Conservation (phyloP, 2,797 vertebrate species). For the Melanotaenia trifasciata region DNA sequence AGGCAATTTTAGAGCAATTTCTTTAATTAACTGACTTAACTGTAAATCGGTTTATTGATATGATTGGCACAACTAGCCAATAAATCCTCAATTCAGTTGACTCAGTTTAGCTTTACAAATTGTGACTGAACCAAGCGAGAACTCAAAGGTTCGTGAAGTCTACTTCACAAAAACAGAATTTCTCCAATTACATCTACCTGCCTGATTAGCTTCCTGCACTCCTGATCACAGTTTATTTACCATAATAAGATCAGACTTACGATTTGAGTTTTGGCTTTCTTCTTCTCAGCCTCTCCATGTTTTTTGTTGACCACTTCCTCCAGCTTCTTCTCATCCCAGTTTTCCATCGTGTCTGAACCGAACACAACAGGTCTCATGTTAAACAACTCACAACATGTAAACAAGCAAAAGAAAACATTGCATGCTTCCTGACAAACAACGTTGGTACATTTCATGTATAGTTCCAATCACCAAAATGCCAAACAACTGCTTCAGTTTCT, state of each 20-base stretch:
- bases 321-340: slow-evolving; percentile 98
- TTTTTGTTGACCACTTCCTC: slow-evolving; percentile 98
- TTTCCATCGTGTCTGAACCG: slow-evolving; percentile 95
- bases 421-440: not conserved
- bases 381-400: not conserved
- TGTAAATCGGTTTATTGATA: no score
- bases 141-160: no score
- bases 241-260: slow-evolving; percentile 71
- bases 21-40: no score
- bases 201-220: not conserved
- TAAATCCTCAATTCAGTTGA: no score
- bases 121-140: no score
- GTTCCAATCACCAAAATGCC: no score
- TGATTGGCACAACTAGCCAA: no score
- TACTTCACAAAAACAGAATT: not conserved
- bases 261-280: slow-evolving; percentile 96
- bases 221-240: not conserved
- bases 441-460: not conserved
- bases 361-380: not conserved
- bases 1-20: no score
- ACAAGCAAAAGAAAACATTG: not conserved
- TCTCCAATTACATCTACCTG: not conserved
- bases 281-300: slow-evolving; percentile 96
- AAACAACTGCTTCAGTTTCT: no score
- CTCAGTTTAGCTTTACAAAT: no score